phyloP scores from a whole-genome alignment of 2,888 invertebrate species.

The Aphidoletes aphidimyza region DNA sequence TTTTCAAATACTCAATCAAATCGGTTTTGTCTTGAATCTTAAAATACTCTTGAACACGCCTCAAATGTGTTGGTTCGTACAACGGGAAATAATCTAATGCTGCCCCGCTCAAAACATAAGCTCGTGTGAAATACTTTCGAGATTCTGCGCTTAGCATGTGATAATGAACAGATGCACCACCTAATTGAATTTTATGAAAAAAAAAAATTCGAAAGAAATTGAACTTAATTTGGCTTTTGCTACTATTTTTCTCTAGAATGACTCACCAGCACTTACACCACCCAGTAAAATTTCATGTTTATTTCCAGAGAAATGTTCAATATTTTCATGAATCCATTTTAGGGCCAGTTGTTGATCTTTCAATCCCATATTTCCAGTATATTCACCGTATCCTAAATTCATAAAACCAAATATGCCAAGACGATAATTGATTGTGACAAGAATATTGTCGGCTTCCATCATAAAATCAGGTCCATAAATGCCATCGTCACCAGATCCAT shows the following conservation, averaged over 20 bases:
- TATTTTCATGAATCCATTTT: constrained; percentile 20
- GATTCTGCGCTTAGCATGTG: constrained; percentile 41
- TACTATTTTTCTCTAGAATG: not conserved
- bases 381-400: not conserved
- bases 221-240: not conserved
- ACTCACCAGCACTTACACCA: constrained; percentile 40
- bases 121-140: constrained; percentile 45
- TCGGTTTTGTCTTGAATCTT: not conserved
- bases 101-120: not conserved
- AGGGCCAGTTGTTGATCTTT: constrained; percentile 34
- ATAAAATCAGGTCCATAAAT: constrained; percentile 50
- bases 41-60: not conserved
- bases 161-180: constrained; percentile 15
- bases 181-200: constrained; percentile 24
- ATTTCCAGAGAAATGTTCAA: constrained; percentile 49
- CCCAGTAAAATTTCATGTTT: not conserved
- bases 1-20: constrained; percentile 30
- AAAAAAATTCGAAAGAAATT: not conserved
- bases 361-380: constrained; percentile 22
- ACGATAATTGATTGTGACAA: constrained; percentile 42
- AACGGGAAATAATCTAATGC: not conserved
- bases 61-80: not conserved
- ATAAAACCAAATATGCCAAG: constrained; percentile 38
- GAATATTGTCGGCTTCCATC: not conserved
- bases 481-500: not conserved